phyloP scores from a whole-genome alignment of 2,113 vertebrate species.

The Serilophus lunatus region DNA sequence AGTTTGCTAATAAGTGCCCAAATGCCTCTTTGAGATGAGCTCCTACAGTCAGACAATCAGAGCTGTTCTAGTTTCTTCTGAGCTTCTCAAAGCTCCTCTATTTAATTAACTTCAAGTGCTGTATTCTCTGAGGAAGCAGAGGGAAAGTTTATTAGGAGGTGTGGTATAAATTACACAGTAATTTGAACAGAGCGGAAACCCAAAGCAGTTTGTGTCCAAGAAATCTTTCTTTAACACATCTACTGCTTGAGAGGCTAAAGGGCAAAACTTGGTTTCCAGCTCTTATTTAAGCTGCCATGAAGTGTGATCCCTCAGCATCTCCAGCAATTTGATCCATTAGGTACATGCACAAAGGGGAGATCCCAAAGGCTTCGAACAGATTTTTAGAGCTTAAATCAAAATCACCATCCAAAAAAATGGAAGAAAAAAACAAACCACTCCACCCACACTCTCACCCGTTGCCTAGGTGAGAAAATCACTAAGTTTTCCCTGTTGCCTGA shows the following conservation, averaged over 20 bases:
- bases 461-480: neutral
- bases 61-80: constrained; percentile 28
- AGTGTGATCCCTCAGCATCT: neutral
- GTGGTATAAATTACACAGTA: constrained; percentile 33
- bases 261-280: neutral
- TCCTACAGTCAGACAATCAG: constrained; percentile 41
- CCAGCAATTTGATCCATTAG: constrained; percentile 17
- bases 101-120: constrained; percentile 63
- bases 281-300: neutral
- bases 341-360: neutral
- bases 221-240: neutral
- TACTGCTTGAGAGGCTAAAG: neutral
- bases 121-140: constrained; percentile 26
- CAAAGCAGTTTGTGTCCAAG: neutral
- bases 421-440: neutral
- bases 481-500: neutral
- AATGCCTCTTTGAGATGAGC: neutral
- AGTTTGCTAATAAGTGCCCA: constrained; percentile 23
- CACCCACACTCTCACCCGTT: neutral
- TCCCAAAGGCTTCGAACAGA: neutral
- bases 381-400: constrained; percentile 3
- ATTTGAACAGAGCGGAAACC: constrained; percentile 26
- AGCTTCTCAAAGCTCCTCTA: constrained; percentile 35
- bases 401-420: neutral
- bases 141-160: constrained; percentile 38